phyloP scores from a whole-genome alignment of 2,888 invertebrate species.

The Xanthostigma xanthostigma region DNA sequence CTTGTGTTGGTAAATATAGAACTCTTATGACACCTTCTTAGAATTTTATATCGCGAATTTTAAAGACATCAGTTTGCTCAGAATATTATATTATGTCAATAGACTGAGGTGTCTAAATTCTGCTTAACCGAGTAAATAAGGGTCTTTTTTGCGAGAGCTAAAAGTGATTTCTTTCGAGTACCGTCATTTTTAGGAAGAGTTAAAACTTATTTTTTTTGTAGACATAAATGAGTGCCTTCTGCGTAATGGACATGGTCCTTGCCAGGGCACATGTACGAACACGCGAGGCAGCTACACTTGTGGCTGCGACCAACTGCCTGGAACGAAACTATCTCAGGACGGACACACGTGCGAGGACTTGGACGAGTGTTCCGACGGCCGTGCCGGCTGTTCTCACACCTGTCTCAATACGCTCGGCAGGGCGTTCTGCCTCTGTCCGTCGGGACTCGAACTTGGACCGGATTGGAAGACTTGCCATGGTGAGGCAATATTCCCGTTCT shows the following conservation, averaged over 20 bases:
- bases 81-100: too few species aligned
- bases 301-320: conserved; percentile 36
- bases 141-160: too few species aligned
- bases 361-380: conserved; percentile 26
- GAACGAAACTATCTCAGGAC: conserved; percentile 38
- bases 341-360: conserved; percentile 38
- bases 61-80: too few species aligned
- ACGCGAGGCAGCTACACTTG: conserved; percentile 41
- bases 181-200: too few species aligned
- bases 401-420: conserved; percentile 35
- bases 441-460: conserved; percentile 21
- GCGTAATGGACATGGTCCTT: conserved; percentile 47
- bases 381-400: conserved; percentile 36
- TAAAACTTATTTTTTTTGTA: too few species aligned
- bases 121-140: too few species aligned
- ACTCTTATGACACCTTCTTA: too few species aligned
- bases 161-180: too few species aligned
- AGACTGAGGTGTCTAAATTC: too few species aligned
- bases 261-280: conserved; percentile 45
- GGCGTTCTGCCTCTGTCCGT: conserved; percentile 10
- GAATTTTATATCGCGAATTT: too few species aligned
- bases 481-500: conserved; percentile 7
- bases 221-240: conserved; percentile 46
- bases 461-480: conserved; percentile 26
- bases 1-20: conserved; percentile 3